These are phyloP conservation scores for Synanthedon myopaeformis DNA, from an alignment of 2,888 invertebrate genomes.

Conservation along the genomic window DNA sequence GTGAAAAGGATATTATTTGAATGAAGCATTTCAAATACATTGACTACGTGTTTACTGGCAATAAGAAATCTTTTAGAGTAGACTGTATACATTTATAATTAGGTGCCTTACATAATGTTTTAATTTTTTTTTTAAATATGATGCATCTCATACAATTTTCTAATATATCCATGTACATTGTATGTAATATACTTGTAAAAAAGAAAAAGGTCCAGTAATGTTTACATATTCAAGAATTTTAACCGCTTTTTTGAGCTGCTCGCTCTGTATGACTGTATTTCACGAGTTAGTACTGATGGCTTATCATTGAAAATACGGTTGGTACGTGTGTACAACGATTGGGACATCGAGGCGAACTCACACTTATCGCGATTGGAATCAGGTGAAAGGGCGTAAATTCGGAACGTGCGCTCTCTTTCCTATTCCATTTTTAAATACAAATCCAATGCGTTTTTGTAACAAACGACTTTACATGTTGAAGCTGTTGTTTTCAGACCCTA, in stretches of 20 bases:
- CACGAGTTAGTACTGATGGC: neutral
- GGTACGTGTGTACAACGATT: slow-evolving; percentile 14
- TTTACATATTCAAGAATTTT: neutral
- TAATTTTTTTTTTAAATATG: too few species aligned
- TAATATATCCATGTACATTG: too few species aligned
- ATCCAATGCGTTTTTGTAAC: slow-evolving; percentile 9
- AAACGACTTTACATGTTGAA: too few species aligned
- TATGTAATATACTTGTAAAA: neutral
- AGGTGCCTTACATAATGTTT: too few species aligned
- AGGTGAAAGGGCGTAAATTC: slow-evolving; percentile 25
- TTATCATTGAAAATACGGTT: slow-evolving; percentile 13
- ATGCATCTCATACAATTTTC: too few species aligned
- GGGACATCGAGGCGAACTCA: slow-evolving; percentile 8
- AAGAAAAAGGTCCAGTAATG: neutral
- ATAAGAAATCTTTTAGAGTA: too few species aligned
- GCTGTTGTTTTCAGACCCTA: too few species aligned
- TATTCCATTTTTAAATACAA: slow-evolving; percentile 18
- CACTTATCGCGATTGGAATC: slow-evolving; percentile 31
- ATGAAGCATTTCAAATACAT: too few species aligned
- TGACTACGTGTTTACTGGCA: too few species aligned
- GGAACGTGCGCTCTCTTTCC: slow-evolving; percentile 19
- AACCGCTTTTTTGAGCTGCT: too few species aligned
- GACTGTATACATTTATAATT: too few species aligned
- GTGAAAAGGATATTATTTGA: too few species aligned
- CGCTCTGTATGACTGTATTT: neutral